Conservation (phyloP, 2,888 invertebrate species). For the Epinotia demarniana region DNA sequence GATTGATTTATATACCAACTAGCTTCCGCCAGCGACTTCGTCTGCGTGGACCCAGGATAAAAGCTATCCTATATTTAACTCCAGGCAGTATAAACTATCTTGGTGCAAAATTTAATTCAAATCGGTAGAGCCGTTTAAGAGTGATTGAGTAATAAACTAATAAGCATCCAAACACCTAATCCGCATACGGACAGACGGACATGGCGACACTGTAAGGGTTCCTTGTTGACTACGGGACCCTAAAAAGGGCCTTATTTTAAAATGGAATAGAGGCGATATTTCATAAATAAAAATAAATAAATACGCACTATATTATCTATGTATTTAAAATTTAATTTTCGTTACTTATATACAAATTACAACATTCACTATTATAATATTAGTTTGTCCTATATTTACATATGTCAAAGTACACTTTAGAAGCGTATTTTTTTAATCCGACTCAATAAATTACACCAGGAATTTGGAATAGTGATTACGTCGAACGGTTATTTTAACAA, state of each 20-base stretch:
- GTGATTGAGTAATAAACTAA: too few relatives aligned
- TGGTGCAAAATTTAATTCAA: too few relatives aligned
- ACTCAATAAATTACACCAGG: slow-evolving; percentile 80
- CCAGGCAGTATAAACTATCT: too few relatives aligned
- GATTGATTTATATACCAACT: too few relatives aligned
- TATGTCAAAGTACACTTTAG: slow-evolving; percentile 82
- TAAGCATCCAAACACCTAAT: too few relatives aligned
- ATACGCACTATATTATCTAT: slow-evolving; percentile 80
- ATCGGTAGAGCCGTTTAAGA: too few relatives aligned
- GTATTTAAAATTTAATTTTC: slow-evolving; percentile 85
- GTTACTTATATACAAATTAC: slow-evolving; percentile 85
- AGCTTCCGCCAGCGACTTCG: too few relatives aligned
- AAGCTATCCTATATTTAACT: too few relatives aligned
- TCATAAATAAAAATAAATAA: slow-evolving; percentile 60
- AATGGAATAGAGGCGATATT: slow-evolving; percentile 14
- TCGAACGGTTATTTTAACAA: slow-evolving; percentile 67
- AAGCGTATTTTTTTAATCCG: slow-evolving; percentile 80
- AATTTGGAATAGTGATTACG: slow-evolving; percentile 75
- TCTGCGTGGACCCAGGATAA: too few relatives aligned
- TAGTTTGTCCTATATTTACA: slow-evolving; percentile 84
- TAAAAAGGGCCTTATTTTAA: slow-evolving; percentile 43
- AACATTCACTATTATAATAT: slow-evolving; percentile 84
- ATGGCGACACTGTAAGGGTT: too few relatives aligned
- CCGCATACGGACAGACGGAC: too few relatives aligned
- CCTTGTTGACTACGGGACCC: too few relatives aligned